Base-by-base conservation (phyloP, 1,140 invertebrate genomes). In the Hormaphis cornu region DNA sequence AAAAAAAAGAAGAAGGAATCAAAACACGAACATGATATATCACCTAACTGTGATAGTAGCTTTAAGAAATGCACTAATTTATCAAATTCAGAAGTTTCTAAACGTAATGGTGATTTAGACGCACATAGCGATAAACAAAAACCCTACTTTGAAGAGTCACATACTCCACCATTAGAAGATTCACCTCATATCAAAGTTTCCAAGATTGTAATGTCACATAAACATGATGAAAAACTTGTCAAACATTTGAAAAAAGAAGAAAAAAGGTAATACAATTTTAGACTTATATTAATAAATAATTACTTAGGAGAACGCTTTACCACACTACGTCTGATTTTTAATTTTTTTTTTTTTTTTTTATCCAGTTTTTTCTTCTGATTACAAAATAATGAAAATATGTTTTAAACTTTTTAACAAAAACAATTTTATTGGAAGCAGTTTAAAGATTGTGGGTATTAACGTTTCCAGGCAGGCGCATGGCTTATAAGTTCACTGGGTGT, bases 1-100 rank as follows among this genome's bases (percentile, higher is more conserved):
- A 73, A 71, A 69, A 73, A 71, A 53, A 71, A 66, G 20, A 73
- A 73, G 44, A 66, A 33, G 28, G 44, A 50, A 7, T 33, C 22
- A 2, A 66, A 66, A 66, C 37, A 48, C 7, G 33, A 20, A 46
- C 5, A 10, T 50, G 26, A 33, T 30, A 20, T 12, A 16, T 48
- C 37, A 20, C 14, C 40, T 10, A n/a, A 16, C 28, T 44, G 42
- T 66, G 44, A 50, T 48, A 66, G 24, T 24, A 66, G 28, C 30
- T 50, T 30, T 12, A 9, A 33, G 12, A 50, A 66, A 7, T 24
- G 16, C 35, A 33, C 61, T 22, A 46, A 48, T 18, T 35, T 9
- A 35, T 46, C 35, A 28, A 26, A 42, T 42, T 8, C 20, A 16
- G 61, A 50, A 33, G 8, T 48, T 71, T 66, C 70, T 14, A 66